Conservation (phyloP, 2,797 vertebrate genomes). For the Neosilurus hyrtlii region DNA sequence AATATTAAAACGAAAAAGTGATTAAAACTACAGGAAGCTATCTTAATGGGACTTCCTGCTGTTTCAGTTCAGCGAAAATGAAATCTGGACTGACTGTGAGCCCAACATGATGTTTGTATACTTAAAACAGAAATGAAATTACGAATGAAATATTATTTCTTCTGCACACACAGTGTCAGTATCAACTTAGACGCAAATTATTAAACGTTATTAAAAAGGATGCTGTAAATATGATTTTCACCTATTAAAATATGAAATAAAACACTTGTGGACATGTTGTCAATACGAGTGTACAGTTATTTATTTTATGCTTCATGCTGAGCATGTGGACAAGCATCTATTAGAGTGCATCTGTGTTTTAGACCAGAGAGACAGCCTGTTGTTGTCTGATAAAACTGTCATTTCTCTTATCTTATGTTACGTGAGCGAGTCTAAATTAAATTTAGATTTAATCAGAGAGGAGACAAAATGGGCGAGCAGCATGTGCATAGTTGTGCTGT, state of each 20-base stretch:
- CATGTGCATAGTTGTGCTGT: neutral
- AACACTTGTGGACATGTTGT: neutral
- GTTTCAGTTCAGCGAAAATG: neutral
- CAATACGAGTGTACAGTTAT: too few relatives aligned
- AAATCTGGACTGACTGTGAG: neutral
- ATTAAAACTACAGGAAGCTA: neutral
- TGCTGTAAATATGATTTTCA: neutral
- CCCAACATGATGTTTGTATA: neutral
- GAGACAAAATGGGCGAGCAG: neutral
- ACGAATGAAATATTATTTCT: conserved; percentile 3
- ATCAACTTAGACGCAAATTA: neutral
- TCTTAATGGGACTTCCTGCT: neutral
- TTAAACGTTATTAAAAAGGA: neutral
- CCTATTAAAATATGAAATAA: neutral
- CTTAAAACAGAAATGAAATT: neutral
- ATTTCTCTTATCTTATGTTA: conserved; percentile 5
- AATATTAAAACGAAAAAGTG: neutral
- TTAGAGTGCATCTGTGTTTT: conserved; percentile 3
- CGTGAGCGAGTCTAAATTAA: conserved; percentile 2
- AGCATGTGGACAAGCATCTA: neutral
- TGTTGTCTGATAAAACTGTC: conserved; percentile 4
- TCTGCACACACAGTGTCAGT: neutral
- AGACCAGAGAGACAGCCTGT: neutral
- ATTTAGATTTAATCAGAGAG: conserved; percentile 26
- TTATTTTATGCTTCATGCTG: neutral